Percentiles rank a stretch among this genome's conserved stretches.
These are phyloP conservation scores for Mythimna pallens DNA, from an alignment of 2,888 invertebrate species.

Conservation along the genomic window DNA sequence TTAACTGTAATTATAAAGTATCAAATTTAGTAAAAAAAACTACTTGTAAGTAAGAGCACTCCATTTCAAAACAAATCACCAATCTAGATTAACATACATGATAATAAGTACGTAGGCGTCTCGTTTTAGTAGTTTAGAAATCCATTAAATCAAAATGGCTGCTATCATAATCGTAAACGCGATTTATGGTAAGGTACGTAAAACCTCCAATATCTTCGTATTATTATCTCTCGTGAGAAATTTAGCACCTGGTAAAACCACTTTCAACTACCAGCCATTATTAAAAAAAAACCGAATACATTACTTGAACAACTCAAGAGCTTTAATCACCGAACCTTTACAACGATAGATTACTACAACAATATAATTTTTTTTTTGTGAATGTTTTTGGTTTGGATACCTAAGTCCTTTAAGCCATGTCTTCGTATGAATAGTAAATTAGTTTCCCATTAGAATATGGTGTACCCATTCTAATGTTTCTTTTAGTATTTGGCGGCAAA, in stretches of 20 bases:
- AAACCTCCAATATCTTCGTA: slow-evolving; percentile 4
- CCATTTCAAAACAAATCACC: neutral
- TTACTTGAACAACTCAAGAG: neutral
- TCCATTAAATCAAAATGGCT: neutral
- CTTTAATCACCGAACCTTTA: neutral
- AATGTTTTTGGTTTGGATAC: too few relatives aligned
- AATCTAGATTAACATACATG: neutral
- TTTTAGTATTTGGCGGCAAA: too few relatives aligned
- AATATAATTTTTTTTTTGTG: too few relatives aligned
- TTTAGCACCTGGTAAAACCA: slow-evolving; percentile 8
- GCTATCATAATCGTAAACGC: slow-evolving; percentile 1
- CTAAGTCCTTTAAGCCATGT: too few relatives aligned
- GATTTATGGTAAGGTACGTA: neutral
- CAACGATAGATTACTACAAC: neutral
- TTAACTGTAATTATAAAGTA: too few relatives aligned
- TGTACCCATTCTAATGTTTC: too few relatives aligned
- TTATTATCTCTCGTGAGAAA: slow-evolving; percentile 13
- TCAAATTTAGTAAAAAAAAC: too few relatives aligned
- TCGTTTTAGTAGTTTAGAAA: neutral
- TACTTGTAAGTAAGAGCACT: too few relatives aligned
- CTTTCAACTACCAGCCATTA: neutral
- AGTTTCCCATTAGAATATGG: too few relatives aligned
- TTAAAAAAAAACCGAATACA: neutral
- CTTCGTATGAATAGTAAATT: too few relatives aligned
- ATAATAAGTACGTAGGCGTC: neutral